Evolutionary conservation across 2,797 vertebrate genomes (phyloP).

Genomic region (Hemibagrus guttatus): DNA sequence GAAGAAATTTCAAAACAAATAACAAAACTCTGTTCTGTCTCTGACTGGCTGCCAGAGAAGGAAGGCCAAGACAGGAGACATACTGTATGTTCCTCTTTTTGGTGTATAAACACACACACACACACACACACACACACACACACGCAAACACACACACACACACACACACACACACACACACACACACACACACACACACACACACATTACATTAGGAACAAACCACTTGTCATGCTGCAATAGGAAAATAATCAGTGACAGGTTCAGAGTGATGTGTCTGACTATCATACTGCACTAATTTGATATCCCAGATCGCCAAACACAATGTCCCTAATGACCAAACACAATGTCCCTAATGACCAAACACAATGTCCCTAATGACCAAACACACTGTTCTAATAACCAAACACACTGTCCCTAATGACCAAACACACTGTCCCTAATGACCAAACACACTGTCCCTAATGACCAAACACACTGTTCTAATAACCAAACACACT

Average conservation of each 20-base stretch:
- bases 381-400: not conserved
- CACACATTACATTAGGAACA: not conserved
- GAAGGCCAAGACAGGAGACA: not conserved
- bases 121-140: too few relatives aligned
- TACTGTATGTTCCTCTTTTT: not conserved
- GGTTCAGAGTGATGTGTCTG: not conserved
- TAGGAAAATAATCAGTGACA: not conserved
- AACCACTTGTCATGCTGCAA: not conserved
- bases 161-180: too few relatives aligned
- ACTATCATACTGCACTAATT: too few relatives aligned
- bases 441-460: not conserved
- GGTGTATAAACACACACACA: too few relatives aligned
- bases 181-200: too few relatives aligned
- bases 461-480: not conserved
- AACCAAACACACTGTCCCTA: not conserved
- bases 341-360: not conserved
- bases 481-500: too few relatives aligned
- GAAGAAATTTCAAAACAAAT: not conserved
- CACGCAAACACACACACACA: not conserved
- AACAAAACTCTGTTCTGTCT: not conserved
- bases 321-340: not conserved
- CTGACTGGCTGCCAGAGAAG: not conserved
- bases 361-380: not conserved
- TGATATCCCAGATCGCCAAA: not conserved
- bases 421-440: not conserved